phyloP scores from a whole-genome alignment of 2,888 invertebrate species.

The Antheraea assamensis region DNA sequence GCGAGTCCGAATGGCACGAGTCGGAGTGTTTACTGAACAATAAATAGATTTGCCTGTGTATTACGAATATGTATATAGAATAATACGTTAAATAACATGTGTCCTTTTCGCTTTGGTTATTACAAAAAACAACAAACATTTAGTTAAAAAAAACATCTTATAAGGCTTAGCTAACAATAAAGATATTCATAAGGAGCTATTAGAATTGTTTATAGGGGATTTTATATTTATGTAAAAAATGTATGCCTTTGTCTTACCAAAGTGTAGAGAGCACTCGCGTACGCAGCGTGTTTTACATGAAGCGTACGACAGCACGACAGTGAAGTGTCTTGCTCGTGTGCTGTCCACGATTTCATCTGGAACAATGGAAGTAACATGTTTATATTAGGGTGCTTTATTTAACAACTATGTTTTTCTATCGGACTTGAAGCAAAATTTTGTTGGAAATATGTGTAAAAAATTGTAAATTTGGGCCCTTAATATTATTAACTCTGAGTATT shows the following conservation, averaged over 20 bases:
- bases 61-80: too few species aligned
- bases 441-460: too few species aligned
- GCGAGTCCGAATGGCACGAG: too few species aligned
- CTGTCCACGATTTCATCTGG: slow-evolving; percentile 79
- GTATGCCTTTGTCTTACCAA: slow-evolving; percentile 79
- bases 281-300: slow-evolving; percentile 87
- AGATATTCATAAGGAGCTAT: neutral
- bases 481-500: too few species aligned
- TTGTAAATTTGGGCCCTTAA: too few species aligned
- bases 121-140: neutral
- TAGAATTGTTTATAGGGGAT: neutral
- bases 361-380: slow-evolving; percentile 20
- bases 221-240: neutral
- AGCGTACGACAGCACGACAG: slow-evolving; percentile 84
- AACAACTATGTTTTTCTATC: too few species aligned
- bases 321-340: slow-evolving; percentile 73
- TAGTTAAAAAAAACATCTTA: neutral
- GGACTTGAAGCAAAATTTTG: too few species aligned
- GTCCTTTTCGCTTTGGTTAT: too few species aligned
- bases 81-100: too few species aligned
- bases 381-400: too few species aligned
- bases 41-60: too few species aligned
- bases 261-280: slow-evolving; percentile 88
- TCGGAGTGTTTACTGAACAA: too few species aligned
- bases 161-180: neutral